Evolutionary conservation across 2,113 vertebrate genomes (phyloP).

Genomic region (Phrynocephalus versicolor): DNA sequence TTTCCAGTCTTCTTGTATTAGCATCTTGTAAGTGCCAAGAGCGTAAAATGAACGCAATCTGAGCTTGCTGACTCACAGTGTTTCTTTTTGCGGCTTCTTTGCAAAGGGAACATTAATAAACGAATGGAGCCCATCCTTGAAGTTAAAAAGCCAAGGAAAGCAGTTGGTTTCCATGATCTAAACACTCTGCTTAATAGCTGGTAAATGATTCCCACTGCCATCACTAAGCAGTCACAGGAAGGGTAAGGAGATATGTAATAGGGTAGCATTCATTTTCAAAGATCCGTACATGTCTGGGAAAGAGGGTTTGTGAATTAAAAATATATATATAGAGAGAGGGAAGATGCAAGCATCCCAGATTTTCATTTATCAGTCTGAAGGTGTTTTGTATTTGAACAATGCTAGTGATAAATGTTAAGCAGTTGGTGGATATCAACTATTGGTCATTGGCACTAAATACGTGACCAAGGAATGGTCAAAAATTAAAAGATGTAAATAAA

Average conservation of each 20-base stretch:
- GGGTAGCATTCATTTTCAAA: not conserved
- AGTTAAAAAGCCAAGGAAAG: constrained; percentile 20
- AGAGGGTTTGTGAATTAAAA: not conserved
- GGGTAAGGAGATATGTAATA: not conserved
- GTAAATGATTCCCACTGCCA: not conserved
- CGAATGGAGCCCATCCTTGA: constrained; percentile 17
- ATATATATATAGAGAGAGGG: not conserved
- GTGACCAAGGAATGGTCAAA: too few species aligned
- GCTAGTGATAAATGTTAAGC: not conserved
- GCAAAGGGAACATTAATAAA: not conserved
- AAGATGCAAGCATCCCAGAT: too few species aligned
- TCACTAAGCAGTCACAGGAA: not conserved
- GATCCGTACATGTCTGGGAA: not conserved
- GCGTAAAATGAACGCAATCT: not conserved
- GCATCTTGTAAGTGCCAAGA: not conserved
- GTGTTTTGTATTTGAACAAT: not conserved
- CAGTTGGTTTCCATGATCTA: constrained; percentile 9
- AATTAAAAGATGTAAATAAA: too few species aligned
- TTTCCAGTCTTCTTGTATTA: constrained; percentile 5
- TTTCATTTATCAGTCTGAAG: not conserved
- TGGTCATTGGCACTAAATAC: too few species aligned
- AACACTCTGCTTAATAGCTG: not conserved
- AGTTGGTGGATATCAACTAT: not conserved
- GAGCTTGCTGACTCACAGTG: not conserved
- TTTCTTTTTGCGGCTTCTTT: constrained; percentile 14